Evolutionary conservation across 1,140 invertebrate genomes (phyloP), one percentile per base, ranked within the genome.

Genomic region (Cyclargus thomasi): DNA sequence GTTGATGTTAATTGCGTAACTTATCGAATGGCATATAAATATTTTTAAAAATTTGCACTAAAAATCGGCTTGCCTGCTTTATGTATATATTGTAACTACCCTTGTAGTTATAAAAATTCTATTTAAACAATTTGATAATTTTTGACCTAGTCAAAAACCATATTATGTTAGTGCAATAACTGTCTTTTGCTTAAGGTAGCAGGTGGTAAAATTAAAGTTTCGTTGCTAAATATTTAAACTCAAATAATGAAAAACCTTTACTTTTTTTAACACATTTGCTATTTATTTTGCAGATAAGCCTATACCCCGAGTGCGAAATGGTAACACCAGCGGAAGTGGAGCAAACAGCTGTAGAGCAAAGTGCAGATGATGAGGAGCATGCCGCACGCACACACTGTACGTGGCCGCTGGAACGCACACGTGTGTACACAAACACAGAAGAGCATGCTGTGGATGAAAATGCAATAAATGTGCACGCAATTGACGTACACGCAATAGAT

Each of bases 341-440:
- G 29, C 57, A 16, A 0, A 55, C 8, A 10, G 35, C 11, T 35
- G 67, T 53, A 20, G 66, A 1, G 39, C 62, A n/a, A 59, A 22
- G 23, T 0, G 53, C 11, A 20, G 23, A 7, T 29, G 68, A n/a
- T 17, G 77, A 78, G 16, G 70, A 74, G 7, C 80, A 75, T 62
- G 72, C 81, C n/a, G 83, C 83, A 35, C 77, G 83, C 23, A 88
- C 85, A 64, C 85, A 88, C 71, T 86, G 83, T 74, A 82, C 85
- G 67, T 88, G 85, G 85, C 85, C 85, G 70, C 74, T 88, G 63
- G 36, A 71, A 55, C 74, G 69, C 63, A 23, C 73, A n/a, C 65
- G 47, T 55, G 22, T 17, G 62, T 73, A 55, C 67, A 53, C 64
- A 3, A 35, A 57, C 21, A 36, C 39, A 7, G 68, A 74, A 14